Conservation (phyloP, 2,888 invertebrate species). For the Sepioteuthis lessoniana region DNA sequence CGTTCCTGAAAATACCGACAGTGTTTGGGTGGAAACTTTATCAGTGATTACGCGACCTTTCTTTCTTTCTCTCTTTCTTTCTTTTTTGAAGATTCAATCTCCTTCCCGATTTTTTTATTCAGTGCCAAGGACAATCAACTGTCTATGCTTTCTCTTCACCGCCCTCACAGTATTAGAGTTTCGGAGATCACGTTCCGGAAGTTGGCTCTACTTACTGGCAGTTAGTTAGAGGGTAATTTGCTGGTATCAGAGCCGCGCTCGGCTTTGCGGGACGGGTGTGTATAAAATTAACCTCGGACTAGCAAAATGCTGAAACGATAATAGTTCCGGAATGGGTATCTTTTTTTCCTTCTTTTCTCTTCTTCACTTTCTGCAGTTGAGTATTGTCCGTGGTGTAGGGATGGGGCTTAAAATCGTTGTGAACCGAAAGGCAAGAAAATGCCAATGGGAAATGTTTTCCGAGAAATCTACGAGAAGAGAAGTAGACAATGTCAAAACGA, state of each 20-base stretch:
- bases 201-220: conserved; percentile 20
- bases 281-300: background rate
- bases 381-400: background rate
- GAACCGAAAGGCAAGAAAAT: background rate
- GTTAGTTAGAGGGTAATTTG: background rate
- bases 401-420: background rate
- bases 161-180: background rate
- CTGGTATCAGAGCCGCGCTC: background rate
- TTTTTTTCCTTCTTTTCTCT: background rate
- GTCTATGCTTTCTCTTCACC: background rate
- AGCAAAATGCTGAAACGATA: background rate
- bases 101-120: background rate
- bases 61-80: background rate
- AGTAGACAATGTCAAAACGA: background rate
- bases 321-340: background rate
- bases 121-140: background rate
- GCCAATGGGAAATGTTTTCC: background rate
- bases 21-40: background rate
- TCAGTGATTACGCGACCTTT: background rate
- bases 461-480: background rate
- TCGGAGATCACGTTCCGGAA: conserved; percentile 9
- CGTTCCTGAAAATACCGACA: background rate
- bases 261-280: background rate
- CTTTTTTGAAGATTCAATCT: background rate
- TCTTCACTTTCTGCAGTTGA: background rate